Percentiles rank a stretch among this genome's conserved stretches.
Evolutionary conservation across 2,797 vertebrate genomes (phyloP).

Genomic region (Artibeus lituratus): DNA sequence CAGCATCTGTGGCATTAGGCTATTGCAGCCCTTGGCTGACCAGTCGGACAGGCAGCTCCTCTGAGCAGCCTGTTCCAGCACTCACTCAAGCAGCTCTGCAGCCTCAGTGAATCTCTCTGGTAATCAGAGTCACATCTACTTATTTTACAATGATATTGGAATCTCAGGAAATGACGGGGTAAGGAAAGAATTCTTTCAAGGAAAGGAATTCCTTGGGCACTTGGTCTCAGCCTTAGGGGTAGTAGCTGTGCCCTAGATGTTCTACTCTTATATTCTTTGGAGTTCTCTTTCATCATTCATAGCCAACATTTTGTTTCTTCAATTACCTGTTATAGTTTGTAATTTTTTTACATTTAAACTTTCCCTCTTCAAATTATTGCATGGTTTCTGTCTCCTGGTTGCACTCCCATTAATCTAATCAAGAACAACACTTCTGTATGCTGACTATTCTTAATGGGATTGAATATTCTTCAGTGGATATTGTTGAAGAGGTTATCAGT

Average conservation of each 20-base stretch:
- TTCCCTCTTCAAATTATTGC: neutral
- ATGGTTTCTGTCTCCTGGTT: neutral
- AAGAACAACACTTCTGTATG: neutral
- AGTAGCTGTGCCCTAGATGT: neutral
- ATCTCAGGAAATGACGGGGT: neutral
- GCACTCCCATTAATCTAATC: neutral
- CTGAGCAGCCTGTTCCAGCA: rapidly evolving
- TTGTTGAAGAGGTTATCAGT: neutral
- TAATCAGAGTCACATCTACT: neutral
- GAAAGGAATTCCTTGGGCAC: neutral
- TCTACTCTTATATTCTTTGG: neutral
- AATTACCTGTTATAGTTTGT: neutral
- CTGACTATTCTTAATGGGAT: neutral
- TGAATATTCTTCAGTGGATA: neutral
- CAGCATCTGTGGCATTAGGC: neutral
- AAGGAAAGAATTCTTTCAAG: neutral
- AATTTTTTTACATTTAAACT: neutral
- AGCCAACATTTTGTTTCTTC: neutral
- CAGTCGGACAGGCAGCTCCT: neutral
- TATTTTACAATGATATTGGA: neutral
- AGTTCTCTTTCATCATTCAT: neutral
- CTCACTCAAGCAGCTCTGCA: neutral
- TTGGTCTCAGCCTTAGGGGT: rapidly evolving
- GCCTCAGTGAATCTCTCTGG: neutral
- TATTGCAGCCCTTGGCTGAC: neutral